These are phyloP conservation scores for Tridacna gigas DNA, from an alignment of 2,888 invertebrate genomes.

Conservation along the genomic window DNA sequence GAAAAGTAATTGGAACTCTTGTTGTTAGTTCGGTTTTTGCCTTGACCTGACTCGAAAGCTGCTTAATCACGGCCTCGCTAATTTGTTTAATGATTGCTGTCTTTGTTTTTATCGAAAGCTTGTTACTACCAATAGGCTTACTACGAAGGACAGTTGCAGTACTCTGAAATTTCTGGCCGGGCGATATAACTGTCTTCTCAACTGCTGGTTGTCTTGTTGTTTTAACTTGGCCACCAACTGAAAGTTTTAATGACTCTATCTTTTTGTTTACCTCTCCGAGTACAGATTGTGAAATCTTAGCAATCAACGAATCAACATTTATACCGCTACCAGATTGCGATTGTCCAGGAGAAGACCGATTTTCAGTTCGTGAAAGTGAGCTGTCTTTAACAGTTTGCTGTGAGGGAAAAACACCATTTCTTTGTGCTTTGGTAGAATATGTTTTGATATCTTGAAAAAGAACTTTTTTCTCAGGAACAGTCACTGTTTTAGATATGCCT, in stretches of 20 bases:
- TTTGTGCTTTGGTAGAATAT: too few species aligned
- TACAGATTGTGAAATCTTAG: background rate
- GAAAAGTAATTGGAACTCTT: background rate
- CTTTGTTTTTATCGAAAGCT: background rate
- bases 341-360: too few species aligned
- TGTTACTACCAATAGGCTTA: background rate
- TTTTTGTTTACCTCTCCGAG: conserved; percentile 14
- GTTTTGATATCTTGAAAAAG: too few species aligned
- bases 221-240: background rate
- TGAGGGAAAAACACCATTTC: too few species aligned
- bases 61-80: conserved; percentile 15
- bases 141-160: background rate
- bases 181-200: background rate
- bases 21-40: background rate
- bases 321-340: too few species aligned
- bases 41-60: background rate
- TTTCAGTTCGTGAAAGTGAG: too few species aligned
- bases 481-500: too few species aligned
- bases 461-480: too few species aligned
- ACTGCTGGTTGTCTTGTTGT: background rate
- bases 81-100: background rate
- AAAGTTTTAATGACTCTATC: conserved; percentile 2
- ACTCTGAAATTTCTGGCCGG: background rate
- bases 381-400: too few species aligned
- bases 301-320: too few species aligned